Evolutionary conservation across 2,113 vertebrate genomes (phyloP).

Genomic region (Nettapus auritus): DNA sequence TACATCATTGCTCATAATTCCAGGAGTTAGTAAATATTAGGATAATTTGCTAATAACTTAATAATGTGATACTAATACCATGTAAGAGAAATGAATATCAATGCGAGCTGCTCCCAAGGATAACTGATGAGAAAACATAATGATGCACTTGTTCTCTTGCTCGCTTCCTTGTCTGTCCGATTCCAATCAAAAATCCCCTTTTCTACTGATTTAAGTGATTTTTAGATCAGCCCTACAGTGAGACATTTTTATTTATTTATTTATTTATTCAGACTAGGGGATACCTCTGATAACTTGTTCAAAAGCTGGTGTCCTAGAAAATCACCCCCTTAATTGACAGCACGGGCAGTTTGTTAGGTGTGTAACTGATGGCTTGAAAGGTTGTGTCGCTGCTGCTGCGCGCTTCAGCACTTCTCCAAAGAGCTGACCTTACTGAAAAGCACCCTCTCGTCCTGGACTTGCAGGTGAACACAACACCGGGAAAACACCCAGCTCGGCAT

Average conservation of each 20-base stretch:
- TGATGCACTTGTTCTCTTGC: accelerated
- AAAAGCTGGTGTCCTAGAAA: neutral
- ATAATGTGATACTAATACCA: neutral
- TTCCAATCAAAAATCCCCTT: neutral
- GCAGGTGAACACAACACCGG: neutral
- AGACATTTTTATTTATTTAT: neutral
- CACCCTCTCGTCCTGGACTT: neutral
- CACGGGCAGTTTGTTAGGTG: accelerated
- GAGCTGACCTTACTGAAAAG: slow-evolving; percentile 2
- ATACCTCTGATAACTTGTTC: accelerated
- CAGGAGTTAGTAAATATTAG: too few species aligned
- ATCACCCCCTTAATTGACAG: neutral
- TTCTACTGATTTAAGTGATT: neutral
- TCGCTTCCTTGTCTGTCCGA: neutral
- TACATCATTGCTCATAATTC: neutral
- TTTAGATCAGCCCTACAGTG: neutral
- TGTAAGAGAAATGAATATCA: neutral
- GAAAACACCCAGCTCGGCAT: neutral
- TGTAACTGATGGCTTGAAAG: neutral
- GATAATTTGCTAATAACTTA: neutral
- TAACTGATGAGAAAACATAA: neutral
- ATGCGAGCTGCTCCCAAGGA: neutral
- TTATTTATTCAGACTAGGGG: neutral
- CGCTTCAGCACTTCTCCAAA: neutral
- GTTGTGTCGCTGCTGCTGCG: neutral